Conservation (phyloP, 2,888 invertebrate species). For the Macrophya annulata region DNA sequence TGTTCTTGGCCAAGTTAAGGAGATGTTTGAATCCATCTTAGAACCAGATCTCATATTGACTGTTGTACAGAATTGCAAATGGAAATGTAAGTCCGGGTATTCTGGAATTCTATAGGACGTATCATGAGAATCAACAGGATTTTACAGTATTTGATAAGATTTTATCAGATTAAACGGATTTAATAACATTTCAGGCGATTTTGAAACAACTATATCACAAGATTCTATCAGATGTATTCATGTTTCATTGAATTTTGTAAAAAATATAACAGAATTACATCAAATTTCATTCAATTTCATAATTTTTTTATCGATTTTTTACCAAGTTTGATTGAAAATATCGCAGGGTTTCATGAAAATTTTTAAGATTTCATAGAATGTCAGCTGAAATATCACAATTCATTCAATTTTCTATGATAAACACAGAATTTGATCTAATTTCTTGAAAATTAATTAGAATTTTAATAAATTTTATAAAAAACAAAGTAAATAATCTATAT, state of each 20-base stretch:
- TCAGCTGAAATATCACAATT: no score
- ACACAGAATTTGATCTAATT: no score
- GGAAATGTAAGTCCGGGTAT: conserved; percentile 69
- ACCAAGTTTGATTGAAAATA: no score
- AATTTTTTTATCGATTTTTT: background rate
- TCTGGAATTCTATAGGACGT: background rate
- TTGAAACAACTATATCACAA: background rate
- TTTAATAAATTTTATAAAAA: background rate
- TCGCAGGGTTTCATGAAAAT: background rate
- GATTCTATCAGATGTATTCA: background rate
- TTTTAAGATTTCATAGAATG: background rate
- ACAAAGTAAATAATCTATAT: background rate
- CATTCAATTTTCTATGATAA: no score
- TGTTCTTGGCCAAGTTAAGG: conserved; percentile 65
- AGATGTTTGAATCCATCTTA: conserved; percentile 71
- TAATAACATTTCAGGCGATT: no score
- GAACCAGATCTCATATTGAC: conserved; percentile 70
- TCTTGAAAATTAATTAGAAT: background rate
- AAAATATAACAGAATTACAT: background rate
- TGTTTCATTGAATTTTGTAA: no score
- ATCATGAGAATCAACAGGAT: background rate
- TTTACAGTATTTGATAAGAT: no score
- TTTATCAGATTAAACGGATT: background rate
- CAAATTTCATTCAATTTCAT: background rate
- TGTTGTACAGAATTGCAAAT: conserved; percentile 70